phyloP scores from a whole-genome alignment of 2,797 vertebrate species.

The Leptodactylus fallax region DNA sequence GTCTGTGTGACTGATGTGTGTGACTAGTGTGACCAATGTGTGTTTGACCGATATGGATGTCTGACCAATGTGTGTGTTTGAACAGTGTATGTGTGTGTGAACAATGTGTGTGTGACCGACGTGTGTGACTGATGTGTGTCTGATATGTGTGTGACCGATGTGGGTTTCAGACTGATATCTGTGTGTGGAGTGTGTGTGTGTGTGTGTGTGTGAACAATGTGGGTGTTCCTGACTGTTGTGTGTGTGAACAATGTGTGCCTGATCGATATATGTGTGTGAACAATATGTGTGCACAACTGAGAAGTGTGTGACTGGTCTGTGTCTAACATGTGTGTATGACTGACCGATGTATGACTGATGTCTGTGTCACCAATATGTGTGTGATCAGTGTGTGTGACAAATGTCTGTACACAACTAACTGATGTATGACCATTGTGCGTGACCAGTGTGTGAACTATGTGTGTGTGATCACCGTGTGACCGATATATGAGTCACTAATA shows the following conservation, averaged over 20 bases:
- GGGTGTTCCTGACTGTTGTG: too few species aligned
- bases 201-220: background rate
- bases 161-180: too few species aligned
- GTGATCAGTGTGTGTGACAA: background rate
- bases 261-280: background rate
- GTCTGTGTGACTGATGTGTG: background rate
- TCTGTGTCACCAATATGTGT: background rate
- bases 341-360: background rate
- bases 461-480: background rate
- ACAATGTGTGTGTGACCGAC: background rate
- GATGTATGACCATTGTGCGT: background rate
- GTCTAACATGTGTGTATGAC: background rate
- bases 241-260: background rate
- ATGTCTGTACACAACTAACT: background rate
- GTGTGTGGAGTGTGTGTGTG: background rate
- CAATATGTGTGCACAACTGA: background rate
- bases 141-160: background rate
- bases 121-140: background rate
- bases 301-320: background rate
- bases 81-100: background rate
- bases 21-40: background rate
- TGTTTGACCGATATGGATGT: background rate
- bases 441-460: background rate
- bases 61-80: background rate
- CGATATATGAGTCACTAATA: background rate